A percentile compares a stretch with the other conserved stretches of the same genome.
Evolutionary conservation across 2,888 invertebrate genomes (phyloP).

Genomic region (Anoplius nigerrimus): DNA sequence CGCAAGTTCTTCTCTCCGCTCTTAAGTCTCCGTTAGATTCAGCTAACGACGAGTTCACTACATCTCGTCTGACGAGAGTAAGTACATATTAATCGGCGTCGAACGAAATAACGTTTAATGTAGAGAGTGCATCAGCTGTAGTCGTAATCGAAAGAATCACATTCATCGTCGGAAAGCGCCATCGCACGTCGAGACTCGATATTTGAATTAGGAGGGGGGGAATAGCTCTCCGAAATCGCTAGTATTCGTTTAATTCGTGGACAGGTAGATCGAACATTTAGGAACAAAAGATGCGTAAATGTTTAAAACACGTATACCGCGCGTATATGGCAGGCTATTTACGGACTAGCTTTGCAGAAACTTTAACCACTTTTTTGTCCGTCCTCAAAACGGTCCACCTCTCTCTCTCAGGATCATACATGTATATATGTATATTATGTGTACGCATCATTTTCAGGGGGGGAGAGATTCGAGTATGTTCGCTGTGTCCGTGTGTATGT

Average conservation of each 20-base stretch:
- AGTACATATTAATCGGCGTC: background rate
- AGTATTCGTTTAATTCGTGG: constrained; percentile 30
- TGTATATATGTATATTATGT: constrained; percentile 34
- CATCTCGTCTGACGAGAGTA: background rate
- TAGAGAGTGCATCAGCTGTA: constrained; percentile 4
- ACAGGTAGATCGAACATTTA: constrained; percentile 48
- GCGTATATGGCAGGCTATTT: constrained; percentile 57
- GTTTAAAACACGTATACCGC: constrained; percentile 56
- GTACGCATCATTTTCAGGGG: constrained; percentile 23
- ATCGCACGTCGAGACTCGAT: constrained; percentile 22
- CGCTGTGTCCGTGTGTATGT: too few species aligned
- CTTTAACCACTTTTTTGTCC: constrained; percentile 29
- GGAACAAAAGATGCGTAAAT: constrained; percentile 53
- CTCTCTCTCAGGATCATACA: constrained; percentile 29
- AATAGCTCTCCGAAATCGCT: constrained; percentile 23
- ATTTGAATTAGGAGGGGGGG: constrained; percentile 24
- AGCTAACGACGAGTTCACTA: too few species aligned
- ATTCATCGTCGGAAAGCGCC: constrained; percentile 20
- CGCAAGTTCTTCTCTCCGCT: too few species aligned
- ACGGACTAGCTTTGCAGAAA: constrained; percentile 60
- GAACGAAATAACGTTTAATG: background rate
- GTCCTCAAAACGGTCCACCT: constrained; percentile 24
- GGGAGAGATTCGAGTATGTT: too few species aligned
- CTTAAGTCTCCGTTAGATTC: too few species aligned
- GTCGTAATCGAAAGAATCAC: constrained; percentile 23